These are phyloP conservation scores for Caenorhabditis sp. DNA, from an alignment of 2,888 invertebrate species.

Conservation along the genomic window DNA sequence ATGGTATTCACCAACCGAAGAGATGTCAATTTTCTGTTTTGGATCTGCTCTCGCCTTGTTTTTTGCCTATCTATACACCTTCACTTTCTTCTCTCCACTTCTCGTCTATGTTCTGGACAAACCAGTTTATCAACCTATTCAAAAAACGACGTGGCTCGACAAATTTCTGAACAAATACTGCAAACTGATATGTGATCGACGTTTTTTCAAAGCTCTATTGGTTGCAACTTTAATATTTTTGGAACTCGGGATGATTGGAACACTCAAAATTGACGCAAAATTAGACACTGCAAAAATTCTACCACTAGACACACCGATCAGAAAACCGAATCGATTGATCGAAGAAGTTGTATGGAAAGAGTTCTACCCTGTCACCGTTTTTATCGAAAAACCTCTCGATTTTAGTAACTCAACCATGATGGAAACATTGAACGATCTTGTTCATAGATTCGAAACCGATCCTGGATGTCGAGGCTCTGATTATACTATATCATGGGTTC, in stretches of 20 bases:
- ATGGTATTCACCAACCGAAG: conserved; percentile 66
- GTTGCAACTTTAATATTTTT: conserved; percentile 29
- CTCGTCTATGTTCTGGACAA: conserved; percentile 34
- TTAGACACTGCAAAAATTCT: conserved; percentile 67
- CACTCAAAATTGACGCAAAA: conserved; percentile 51
- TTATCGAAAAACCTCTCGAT: conserved; percentile 64
- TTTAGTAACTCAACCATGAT: conserved; percentile 40
- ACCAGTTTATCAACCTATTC: conserved; percentile 4
- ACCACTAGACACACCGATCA: conserved; percentile 62
- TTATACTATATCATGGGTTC: conserved; percentile 62
- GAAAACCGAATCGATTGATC: conserved; percentile 63
- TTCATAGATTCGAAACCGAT: conserved; percentile 62
- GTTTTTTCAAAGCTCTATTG: conserved; percentile 19
- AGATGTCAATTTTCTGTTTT: conserved; percentile 68
- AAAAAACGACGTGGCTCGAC: conserved; percentile 15
- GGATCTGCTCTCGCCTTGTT: conserved; percentile 67
- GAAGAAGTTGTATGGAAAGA: conserved; percentile 64
- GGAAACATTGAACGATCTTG: conserved; percentile 47
- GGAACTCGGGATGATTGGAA: conserved; percentile 57
- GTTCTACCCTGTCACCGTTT: conserved; percentile 69
- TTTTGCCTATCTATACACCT: conserved; percentile 66
- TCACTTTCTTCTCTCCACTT: conserved; percentile 60
- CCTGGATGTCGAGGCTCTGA: conserved; percentile 53
- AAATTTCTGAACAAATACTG: conserved; percentile 17
- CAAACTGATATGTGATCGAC: conserved; percentile 25